Evolutionary conservation across 2,888 invertebrate species (phyloP), one percentile per base, ranked within the genome.

Genomic region (Drosophila setosimentum): DNA sequence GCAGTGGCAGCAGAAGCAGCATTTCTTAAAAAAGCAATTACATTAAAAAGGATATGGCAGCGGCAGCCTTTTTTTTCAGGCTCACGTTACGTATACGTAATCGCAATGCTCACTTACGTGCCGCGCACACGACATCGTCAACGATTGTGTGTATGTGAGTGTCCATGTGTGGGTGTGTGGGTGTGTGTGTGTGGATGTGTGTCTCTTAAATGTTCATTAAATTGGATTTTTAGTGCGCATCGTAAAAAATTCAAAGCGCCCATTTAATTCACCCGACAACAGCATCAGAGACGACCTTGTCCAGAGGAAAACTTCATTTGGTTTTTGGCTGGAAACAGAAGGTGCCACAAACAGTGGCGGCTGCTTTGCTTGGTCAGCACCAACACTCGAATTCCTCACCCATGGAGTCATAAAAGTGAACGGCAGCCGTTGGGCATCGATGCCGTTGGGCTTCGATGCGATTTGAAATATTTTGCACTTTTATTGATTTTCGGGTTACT

Each of bases 171-270:
- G n/a, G 7, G 16, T 53, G n/a, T 18, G 4, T 32, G 16, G 33
- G 30, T 21, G 50, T 30, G 30, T 21, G 10, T 51, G 32, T 33
- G 83, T 88, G 29, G 10, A 82, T 90, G 55, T 68, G 90, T 91
- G 87, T 91, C 91, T 91, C 85, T 91, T 91, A 91, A 91, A 91
- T 92, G 91, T 89, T 91, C 91, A 92, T 92, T 91, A 91, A 92
- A 92, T 91, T 87, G 91, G 91, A 91, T 91, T 92, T 92, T 92
- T 91, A 91, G 87, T 91, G 91, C 69, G 66, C 77, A 78, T 91
- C 90, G 90, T 91, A 91, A 91, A 91, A 90, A 90, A 91, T 90
- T 86, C 87, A 87, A 87, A 89, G 87, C 87, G 76, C 66, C 82
- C 87, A 87, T 89, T 89, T 84, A 83, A 87, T 87, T 85, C 85